Evolutionary conservation across 2,797 vertebrate species (phyloP).

Genomic region (Oreonectes daqikongensis): DNA sequence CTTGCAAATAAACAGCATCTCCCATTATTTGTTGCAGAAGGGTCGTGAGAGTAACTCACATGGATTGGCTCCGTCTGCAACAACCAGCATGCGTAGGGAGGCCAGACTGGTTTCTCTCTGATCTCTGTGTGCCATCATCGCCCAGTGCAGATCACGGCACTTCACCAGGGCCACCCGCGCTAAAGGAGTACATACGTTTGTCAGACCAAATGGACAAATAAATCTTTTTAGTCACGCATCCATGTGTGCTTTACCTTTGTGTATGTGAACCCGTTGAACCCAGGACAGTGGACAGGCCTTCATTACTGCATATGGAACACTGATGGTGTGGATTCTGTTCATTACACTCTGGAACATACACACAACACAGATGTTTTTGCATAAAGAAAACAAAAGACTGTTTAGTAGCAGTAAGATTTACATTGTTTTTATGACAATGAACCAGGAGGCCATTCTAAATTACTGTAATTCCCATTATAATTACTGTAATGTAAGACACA

Average conservation of each 20-base stretch:
- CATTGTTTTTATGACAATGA: neutral
- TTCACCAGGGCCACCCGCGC: conserved; percentile 93
- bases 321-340: conserved; percentile 95
- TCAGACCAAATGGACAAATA: conserved; percentile 6
- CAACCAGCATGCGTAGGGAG: conserved; percentile 94
- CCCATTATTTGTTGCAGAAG: no score
- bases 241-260: conserved; percentile 84
- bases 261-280: conserved; percentile 93
- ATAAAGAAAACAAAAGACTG: neutral
- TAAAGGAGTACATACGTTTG: conserved; percentile 60
- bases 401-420: neutral
- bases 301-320: conserved; percentile 97
- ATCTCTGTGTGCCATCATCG: conserved; percentile 97
- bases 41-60: conserved; percentile 79
- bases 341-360: conserved; percentile 86
- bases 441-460: neutral
- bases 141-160: conserved; percentile 98
- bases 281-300: conserved; percentile 97
- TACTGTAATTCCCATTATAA: neutral
- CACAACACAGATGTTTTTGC: neutral
- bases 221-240: neutral
- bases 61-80: conserved; percentile 96
- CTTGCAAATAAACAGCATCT: conserved; percentile 30
- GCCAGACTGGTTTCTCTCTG: conserved; percentile 94
- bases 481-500: neutral